phyloP scores from a whole-genome alignment of 1,140 invertebrate genomes.

The Hermatobates lingyangjiaoensis region DNA sequence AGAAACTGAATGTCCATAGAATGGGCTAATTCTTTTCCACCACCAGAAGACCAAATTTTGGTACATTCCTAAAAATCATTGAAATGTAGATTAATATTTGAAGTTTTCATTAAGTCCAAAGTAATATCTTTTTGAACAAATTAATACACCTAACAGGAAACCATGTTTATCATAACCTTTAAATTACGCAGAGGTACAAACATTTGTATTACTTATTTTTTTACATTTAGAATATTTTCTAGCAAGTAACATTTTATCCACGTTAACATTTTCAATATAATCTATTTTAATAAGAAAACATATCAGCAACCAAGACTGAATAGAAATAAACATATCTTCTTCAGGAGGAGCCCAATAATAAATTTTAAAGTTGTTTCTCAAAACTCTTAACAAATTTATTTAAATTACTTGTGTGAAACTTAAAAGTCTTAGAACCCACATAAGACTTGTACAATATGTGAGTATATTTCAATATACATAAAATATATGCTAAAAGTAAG shows the following conservation, averaged over 20 bases:
- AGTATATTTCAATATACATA: too few species aligned
- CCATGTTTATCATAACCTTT: neutral
- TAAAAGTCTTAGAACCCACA: too few species aligned
- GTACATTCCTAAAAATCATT: slow-evolving; percentile 32
- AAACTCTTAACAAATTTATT: too few species aligned
- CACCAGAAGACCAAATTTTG: slow-evolving; percentile 71
- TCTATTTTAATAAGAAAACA: too few species aligned
- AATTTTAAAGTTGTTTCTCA: too few species aligned
- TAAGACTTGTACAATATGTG: too few species aligned
- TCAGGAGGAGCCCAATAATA: too few species aligned
- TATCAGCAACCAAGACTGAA: too few species aligned
- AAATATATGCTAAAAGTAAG: too few species aligned
- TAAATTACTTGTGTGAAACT: too few species aligned
- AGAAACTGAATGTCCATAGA: slow-evolving; percentile 42
- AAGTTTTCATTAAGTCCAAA: neutral
- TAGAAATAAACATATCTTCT: too few species aligned
- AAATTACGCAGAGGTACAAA: neutral
- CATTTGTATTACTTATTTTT: neutral
- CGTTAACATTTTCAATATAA: too few species aligned
- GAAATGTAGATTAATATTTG: neutral
- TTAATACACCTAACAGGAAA: neutral
- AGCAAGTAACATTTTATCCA: neutral
- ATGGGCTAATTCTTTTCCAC: slow-evolving; percentile 44
- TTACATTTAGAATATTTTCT: neutral
- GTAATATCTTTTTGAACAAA: neutral